A percentile compares a stretch with the other conserved stretches of the same genome.
These are phyloP conservation scores for Marisa cornuarietis DNA, from an alignment of 1,140 invertebrate genomes.

Conservation along the genomic window DNA sequence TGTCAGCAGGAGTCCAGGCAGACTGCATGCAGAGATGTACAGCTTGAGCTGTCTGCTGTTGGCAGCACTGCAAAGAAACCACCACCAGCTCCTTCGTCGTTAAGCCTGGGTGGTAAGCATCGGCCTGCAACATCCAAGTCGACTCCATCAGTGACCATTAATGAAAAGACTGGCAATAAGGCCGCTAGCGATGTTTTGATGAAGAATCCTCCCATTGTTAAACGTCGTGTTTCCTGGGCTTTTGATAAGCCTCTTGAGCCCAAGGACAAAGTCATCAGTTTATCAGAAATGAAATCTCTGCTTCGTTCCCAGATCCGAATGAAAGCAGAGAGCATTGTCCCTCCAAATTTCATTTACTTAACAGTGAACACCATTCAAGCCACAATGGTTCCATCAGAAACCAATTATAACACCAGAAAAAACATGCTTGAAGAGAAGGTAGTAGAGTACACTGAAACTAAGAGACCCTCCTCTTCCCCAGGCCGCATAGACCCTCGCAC, in stretches of 20 bases:
- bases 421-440: constrained; percentile 46
- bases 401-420: constrained; percentile 45
- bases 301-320: constrained; percentile 64
- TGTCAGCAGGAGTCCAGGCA: neutral
- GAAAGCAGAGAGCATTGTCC: constrained; percentile 53
- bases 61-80: constrained; percentile 22
- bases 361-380: constrained; percentile 62
- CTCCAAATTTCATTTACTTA: constrained; percentile 64
- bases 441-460: constrained; percentile 20
- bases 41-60: constrained; percentile 8
- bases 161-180: constrained; percentile 29
- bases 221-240: constrained; percentile 63
- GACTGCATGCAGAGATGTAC: neutral
- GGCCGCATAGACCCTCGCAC: constrained; percentile 61
- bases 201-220: constrained; percentile 32
- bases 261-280: constrained; percentile 51
- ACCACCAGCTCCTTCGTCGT: constrained; percentile 19
- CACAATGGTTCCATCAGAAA: constrained; percentile 50
- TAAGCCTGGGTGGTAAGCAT: constrained; percentile 30
- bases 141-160: constrained; percentile 40
- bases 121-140: constrained; percentile 45
- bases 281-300: constrained; percentile 62
- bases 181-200: constrained; percentile 36
- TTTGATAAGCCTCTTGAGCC: constrained; percentile 61
- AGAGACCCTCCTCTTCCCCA: constrained; percentile 62